Evolutionary conservation across 2,113 vertebrate species (phyloP).

Genomic region (Pantherophis guttatus): DNA sequence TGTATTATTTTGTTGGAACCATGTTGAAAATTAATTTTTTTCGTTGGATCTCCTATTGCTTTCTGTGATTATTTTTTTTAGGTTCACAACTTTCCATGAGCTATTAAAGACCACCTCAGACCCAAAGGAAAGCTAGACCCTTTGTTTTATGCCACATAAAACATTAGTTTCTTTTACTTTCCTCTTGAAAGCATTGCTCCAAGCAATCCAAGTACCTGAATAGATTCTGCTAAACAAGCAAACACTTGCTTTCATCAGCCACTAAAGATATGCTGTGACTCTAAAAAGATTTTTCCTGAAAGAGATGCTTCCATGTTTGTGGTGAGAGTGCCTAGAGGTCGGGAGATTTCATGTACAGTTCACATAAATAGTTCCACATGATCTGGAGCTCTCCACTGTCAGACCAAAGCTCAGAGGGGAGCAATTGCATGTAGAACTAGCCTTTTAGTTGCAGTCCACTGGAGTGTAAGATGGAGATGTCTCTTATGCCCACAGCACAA

Average conservation of each 20-base stretch:
- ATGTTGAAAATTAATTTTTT: constrained; percentile 32
- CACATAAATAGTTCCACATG: neutral
- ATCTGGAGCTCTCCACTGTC: neutral
- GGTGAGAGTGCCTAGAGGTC: neutral
- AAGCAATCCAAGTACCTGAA: constrained; percentile 3
- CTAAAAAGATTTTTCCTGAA: neutral
- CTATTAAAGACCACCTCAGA: neutral
- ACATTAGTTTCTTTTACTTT: neutral
- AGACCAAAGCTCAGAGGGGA: neutral
- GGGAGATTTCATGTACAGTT: neutral
- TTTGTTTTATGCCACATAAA: constrained; percentile 15
- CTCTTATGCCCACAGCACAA: neutral
- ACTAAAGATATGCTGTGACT: neutral
- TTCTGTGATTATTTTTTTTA: constrained; percentile 39
- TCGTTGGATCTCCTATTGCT: constrained; percentile 31
- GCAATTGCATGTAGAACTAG: neutral
- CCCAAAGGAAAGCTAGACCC: neutral
- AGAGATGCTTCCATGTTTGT: neutral
- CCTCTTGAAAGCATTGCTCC: neutral
- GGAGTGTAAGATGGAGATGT: neutral
- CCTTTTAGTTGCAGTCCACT: neutral
- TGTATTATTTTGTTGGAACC: neutral
- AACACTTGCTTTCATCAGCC: neutral
- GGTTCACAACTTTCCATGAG: constrained; percentile 1
- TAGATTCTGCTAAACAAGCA: constrained; percentile 10